Evolutionary conservation across 2,113 vertebrate species (phyloP), one percentile per base, ranked within the genome.

Genomic region (Grus americana): DNA sequence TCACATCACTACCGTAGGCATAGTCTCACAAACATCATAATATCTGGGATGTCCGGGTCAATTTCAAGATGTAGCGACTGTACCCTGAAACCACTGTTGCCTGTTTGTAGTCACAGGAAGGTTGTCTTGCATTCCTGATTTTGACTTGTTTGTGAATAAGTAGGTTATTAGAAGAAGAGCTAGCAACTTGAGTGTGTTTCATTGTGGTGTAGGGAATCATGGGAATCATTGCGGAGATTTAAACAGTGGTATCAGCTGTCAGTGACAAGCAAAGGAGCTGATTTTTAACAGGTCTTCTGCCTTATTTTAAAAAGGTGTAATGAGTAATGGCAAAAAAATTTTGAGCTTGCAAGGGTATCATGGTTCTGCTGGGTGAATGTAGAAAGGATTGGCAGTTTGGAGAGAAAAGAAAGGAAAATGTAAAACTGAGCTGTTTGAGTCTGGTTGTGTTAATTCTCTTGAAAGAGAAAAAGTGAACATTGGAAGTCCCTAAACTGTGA

Each of bases 271-370:
- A 73, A 50, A 80, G 44, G 4, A 76, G 21, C 62, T 79, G 49
- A 46, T 44, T 89, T 67, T 78, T 89, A 73, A 18, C 22, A 12
- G 4, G 9, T 52, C 6, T 70, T 90, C 73, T 75, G 30, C 26
- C 17, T 81, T 76, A 7, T 15, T 61, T 78, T n/a, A 36, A 2
- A n/a, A 19, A 62, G 3, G 12, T 40, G 47, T 58, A 23, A 57
- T 61, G 32, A 75, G 9, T 55, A 79, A 44, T 67, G 32, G 32
- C 26, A 50, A 67, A 82, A 79, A 58, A 8, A 29, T 44, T 40
- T 20, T 0, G 5, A 68, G 19, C n/a, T 55, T 83, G 40, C 23
- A 50, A 36, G 6, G 3, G 6, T 59, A 4, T 44, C 11, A 4
- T 66, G 9, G 4, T 86, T 91, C 32, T 58, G 2, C 34, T 44